A percentile compares a stretch with the other conserved stretches of the same genome.
Evolutionary conservation across 2,113 vertebrate species (phyloP).

Genomic region (Mola mola): DNA sequence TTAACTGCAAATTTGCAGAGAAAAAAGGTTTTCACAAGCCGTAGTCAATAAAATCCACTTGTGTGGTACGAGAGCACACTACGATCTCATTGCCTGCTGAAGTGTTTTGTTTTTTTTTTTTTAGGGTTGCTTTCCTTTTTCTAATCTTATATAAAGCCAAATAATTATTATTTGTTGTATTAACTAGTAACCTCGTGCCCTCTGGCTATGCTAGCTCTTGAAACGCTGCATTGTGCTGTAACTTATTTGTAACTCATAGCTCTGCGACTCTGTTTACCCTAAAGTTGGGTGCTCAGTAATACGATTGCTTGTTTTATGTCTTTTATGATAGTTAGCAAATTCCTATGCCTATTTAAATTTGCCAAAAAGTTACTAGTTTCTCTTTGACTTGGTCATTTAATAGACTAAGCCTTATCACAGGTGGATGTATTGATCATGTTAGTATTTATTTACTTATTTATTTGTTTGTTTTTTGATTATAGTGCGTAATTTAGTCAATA

Average conservation of each 20-base stretch:
- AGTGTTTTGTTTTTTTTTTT: no score
- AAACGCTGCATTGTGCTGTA: slow-evolving; percentile 7
- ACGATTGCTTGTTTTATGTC: background rate
- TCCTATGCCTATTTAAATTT: no score
- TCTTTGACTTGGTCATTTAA: slow-evolving; percentile 12
- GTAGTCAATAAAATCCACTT: background rate
- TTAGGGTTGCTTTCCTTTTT: background rate
- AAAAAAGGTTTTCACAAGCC: background rate
- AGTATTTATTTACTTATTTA: slow-evolving; percentile 73
- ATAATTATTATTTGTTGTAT: background rate
- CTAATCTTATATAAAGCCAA: slow-evolving; percentile 10
- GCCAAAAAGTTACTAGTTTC: slow-evolving; percentile 9
- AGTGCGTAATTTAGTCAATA: slow-evolving; percentile 1
- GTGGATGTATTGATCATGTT: slow-evolving; percentile 5
- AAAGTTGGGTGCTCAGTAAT: background rate
- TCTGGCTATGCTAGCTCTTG: background rate
- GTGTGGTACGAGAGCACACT: slow-evolving; percentile 18
- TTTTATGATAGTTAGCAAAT: no score
- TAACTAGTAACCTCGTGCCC: background rate
- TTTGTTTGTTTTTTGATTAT: slow-evolving; percentile 25
- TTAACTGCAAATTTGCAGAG: slow-evolving; percentile 1
- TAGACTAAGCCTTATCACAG: slow-evolving; percentile 15
- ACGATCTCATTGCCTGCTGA: slow-evolving; percentile 25
- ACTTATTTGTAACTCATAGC: slow-evolving; percentile 11
- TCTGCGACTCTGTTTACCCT: slow-evolving; percentile 1